phyloP scores from a whole-genome alignment of 2,797 vertebrate genomes.

The Alosa sapidissima region DNA sequence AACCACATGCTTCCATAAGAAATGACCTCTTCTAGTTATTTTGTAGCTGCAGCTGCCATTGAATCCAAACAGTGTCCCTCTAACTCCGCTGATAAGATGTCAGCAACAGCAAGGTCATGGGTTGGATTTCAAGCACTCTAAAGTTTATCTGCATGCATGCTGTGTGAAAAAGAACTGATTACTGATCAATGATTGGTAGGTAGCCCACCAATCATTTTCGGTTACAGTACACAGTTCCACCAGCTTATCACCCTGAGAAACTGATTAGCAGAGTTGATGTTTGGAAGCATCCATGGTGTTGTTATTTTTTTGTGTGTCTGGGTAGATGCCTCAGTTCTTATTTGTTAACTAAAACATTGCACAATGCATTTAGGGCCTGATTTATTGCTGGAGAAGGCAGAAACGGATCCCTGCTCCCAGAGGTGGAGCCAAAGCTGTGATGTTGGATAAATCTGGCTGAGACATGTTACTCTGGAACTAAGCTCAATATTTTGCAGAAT shows the following conservation, averaged over 20 bases:
- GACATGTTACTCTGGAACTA: conserved; percentile 57
- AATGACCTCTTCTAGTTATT: conserved; percentile 42
- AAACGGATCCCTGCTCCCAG: conserved; percentile 67
- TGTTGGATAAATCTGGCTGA: conserved; percentile 65
- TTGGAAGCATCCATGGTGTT: not conserved
- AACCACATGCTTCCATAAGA: conserved; percentile 52
- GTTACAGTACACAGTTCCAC: not conserved
- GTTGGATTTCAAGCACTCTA: not conserved
- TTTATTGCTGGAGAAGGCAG: conserved; percentile 73
- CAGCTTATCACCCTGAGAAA: not conserved
- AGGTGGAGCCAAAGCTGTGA: conserved; percentile 60
- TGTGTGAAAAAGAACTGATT: not conserved
- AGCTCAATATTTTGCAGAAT: not conserved
- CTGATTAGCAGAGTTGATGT: not conserved
- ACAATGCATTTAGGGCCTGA: conserved; percentile 65
- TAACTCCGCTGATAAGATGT: not conserved
- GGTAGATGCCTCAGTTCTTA: not conserved
- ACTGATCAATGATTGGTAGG: not conserved
- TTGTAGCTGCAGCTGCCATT: conserved; percentile 39
- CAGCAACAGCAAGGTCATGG: not conserved
- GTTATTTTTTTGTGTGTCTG: not conserved
- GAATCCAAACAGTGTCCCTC: not conserved
- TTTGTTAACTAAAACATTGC: conserved; percentile 50
- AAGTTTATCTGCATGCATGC: not conserved
- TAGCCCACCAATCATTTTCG: not conserved